Percentiles rank a stretch among this genome's conserved stretches.
Evolutionary conservation across 2,113 vertebrate species (phyloP).

Genomic region (Aspidoscelis tigris): DNA sequence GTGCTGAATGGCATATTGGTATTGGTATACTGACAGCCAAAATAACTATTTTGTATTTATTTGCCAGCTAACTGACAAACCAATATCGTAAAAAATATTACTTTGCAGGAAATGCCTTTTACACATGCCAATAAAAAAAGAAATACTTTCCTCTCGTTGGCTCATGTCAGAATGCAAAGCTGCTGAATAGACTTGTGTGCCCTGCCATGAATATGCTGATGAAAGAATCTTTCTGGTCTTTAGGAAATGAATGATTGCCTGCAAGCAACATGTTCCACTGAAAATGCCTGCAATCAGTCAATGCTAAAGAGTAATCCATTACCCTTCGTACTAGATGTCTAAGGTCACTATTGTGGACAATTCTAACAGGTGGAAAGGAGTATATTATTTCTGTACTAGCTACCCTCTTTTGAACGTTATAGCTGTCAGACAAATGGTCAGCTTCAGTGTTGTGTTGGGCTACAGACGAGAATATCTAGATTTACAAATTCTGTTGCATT

Average conservation of each 20-base stretch:
- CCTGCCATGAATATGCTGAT: not conserved
- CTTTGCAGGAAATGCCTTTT: constrained; percentile 55
- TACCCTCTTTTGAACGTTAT: not conserved
- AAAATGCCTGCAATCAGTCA: constrained; percentile 21
- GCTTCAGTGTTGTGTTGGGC: not conserved
- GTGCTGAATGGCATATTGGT: constrained; percentile 47
- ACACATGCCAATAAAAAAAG: constrained; percentile 57
- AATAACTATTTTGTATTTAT: constrained; percentile 65
- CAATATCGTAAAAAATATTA: constrained; percentile 60
- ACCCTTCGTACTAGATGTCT: constrained; percentile 16
- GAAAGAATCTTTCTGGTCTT: constrained; percentile 27
- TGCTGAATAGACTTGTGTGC: not conserved
- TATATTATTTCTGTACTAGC: not conserved
- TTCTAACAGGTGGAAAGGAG: not conserved
- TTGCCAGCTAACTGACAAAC: constrained; percentile 69
- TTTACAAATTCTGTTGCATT: not conserved
- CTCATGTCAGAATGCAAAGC: constrained; percentile 35
- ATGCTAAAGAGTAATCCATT: constrained; percentile 34
- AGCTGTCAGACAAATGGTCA: not conserved
- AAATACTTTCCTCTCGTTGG: constrained; percentile 47
- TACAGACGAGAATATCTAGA: not conserved
- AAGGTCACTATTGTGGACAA: not conserved
- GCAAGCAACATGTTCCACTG: constrained; percentile 35
- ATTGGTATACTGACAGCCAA: constrained; percentile 63
- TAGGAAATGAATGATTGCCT: constrained; percentile 41